Evolutionary conservation across 2,888 invertebrate genomes (phyloP), one percentile per base, ranked within the genome.

Genomic region (Mythimna lalbum): DNA sequence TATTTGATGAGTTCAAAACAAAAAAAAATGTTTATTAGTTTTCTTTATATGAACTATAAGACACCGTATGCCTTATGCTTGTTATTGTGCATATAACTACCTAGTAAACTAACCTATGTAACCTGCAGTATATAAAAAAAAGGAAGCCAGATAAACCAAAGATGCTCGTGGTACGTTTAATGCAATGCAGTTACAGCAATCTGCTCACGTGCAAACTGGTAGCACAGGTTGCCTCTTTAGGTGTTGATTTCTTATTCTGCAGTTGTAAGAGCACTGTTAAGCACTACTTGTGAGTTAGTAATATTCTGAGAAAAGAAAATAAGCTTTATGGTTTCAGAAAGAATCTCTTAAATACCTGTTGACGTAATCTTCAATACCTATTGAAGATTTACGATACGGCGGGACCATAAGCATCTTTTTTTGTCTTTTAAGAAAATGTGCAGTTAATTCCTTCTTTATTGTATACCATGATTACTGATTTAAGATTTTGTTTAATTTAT

Each of bases 161-260:
- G 21, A 43, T 10, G 4, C 19, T 50, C 19, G 33, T 66, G 21
- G n/a, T 14, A 12, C 23, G 27, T 21, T 55, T 61, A 21, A 52
- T 61, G 43, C 27, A 21, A 36, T 61, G 43, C n/a, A 61, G 23
- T 60, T 9, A 47, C 27, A 31, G 47, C 2, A 62, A 61, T 9
- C 52, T 68, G n/a, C 14, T 63, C 31, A 53, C 39, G 39, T 59
- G 50, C 49, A 52, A 62, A 57, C 74, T 49, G 27, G 52, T 76
- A 19, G 23, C n/a, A 36, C 57, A 27, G 17, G 10, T 27, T 62
- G 12, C 61, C 57, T 61, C 27, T 47, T 61, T 47, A 12, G 43
- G 62, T 31, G 53, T 31, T 36, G 57, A 50, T 75, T 69, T 76
- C 49, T 68, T 63, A 43, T 43, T 31, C 31, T 33, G 1, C 5